Base-by-base conservation (phyloP, 1,140 invertebrate genomes). In the Penaeus japonicus region DNA sequence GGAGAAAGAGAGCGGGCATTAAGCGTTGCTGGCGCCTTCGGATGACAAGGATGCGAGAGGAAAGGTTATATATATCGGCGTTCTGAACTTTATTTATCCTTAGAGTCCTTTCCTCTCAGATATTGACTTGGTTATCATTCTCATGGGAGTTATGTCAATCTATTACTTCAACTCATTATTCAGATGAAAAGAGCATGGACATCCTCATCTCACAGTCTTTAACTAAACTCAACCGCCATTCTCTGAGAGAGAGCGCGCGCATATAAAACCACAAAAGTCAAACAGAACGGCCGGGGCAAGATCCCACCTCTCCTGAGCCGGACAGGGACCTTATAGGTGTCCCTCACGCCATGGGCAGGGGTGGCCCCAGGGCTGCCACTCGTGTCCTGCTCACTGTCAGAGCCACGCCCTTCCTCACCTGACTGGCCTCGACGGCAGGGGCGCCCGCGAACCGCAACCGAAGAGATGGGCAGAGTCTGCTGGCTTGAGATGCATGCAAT, bases 401-500 rank as follows among this genome's bases (percentile, higher is more conserved):
- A 90, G 4, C 85, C 84, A 17, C 73, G 55, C 57, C 59, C 30
- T 47, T 47, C 75, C 73, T 54, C 54, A 54, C 10, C 77, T 54
- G 22, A 35, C 79, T 47, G 62, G 27, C 53, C 85, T 65, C 85
- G 70, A 53, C 79, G 57, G 27, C 22, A n/a, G 53, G 5, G 39
- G 57, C 62, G n/a, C n/a, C 75, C 82, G 27, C 32, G 65, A 30
- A n/a, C 55, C 24, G 18, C 22, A 84, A 24, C 73, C 2, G 75
- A 89, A 7, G 91, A 90, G 24, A 92, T 83, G 32, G 92, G 92
- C 27, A 92, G 90, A 0, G 92, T 92, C 86, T 92, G 92, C 83
- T 92, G 92, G 86, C 91, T 92, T 47, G 92, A 92, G 84, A 92
- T 92, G 91, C 92, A 92, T 4, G 92, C 91, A 73, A 92, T 92